Evolutionary conservation across 1,140 invertebrate genomes (phyloP).

Genomic region (Trinorchestia longiramus): DNA sequence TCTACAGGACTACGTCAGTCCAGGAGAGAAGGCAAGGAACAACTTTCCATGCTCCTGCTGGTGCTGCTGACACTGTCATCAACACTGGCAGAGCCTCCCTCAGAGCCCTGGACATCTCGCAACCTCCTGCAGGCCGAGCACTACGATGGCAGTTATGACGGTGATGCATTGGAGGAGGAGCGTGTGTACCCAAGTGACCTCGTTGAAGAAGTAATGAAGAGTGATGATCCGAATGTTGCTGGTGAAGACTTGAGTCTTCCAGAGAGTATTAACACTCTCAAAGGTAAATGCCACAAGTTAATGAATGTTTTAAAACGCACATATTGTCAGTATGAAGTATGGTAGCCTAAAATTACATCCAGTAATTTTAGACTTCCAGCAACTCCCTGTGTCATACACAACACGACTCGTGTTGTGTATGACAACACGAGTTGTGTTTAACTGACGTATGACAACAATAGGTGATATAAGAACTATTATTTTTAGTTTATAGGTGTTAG

Average conservation of each 20-base stretch:
- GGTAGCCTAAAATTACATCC: too few relatives aligned
- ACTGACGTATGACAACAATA: too few relatives aligned
- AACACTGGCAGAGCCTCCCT: neutral
- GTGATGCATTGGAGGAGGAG: neutral
- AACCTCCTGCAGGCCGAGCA: neutral
- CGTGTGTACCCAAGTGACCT: neutral
- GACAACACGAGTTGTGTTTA: too few relatives aligned
- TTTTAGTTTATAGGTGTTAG: too few relatives aligned
- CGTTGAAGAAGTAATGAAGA: neutral
- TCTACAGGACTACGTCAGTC: neutral
- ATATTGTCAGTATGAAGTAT: too few relatives aligned
- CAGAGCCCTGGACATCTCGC: neutral
- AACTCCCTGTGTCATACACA: too few relatives aligned
- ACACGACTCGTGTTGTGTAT: too few relatives aligned
- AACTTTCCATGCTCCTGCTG: neutral
- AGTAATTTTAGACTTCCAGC: too few relatives aligned
- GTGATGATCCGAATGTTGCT: neutral
- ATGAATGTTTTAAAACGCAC: too few relatives aligned
- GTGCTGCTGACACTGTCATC: neutral
- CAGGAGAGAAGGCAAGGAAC: neutral
- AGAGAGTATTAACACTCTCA: neutral
- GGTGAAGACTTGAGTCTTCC: neutral
- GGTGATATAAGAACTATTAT: too few relatives aligned
- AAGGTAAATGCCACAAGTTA: neutral
- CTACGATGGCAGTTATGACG: neutral